Percentiles rank a stretch among this genome's conserved stretches.
Evolutionary conservation across 2,797 vertebrate species (phyloP).

Genomic region (Carapus acus): DNA sequence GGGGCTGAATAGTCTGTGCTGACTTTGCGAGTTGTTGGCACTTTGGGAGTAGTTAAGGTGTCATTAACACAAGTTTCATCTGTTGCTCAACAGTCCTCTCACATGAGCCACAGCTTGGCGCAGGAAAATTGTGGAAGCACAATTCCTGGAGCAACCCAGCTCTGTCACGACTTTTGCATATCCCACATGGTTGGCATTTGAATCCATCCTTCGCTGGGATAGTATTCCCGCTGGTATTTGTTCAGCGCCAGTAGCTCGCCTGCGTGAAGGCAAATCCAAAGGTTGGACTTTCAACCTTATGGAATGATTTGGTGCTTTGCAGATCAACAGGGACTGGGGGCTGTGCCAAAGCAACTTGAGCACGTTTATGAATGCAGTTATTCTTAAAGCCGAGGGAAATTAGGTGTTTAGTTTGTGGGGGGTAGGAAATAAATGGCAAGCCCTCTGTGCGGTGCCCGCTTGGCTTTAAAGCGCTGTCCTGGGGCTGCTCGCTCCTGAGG

Average conservation of each 20-base stretch:
- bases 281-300: constrained; percentile 13
- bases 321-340: constrained; percentile 37
- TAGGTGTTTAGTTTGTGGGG: constrained; percentile 50
- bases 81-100: constrained; percentile 37
- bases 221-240: constrained; percentile 38
- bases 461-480: constrained; percentile 24
- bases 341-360: constrained; percentile 33
- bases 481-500: constrained; percentile 24
- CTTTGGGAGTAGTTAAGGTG: constrained; percentile 23
- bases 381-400: constrained; percentile 46
- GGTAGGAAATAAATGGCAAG: constrained; percentile 49
- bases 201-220: constrained; percentile 20
- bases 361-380: constrained; percentile 43
- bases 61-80: constrained; percentile 45
- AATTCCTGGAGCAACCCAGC: constrained; percentile 29
- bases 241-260: constrained; percentile 18
- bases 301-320: constrained; percentile 37
- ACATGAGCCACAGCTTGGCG: constrained; percentile 25
- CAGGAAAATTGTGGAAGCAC: constrained; percentile 16
- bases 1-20: constrained; percentile 9
- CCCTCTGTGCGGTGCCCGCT: constrained; percentile 22
- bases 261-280: constrained; percentile 25
- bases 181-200: constrained; percentile 50
- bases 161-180: constrained; percentile 40
- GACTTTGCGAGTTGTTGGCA: constrained; percentile 16